Evolutionary conservation across 2,113 vertebrate species (phyloP).

Genomic region (Alectura lathami): DNA sequence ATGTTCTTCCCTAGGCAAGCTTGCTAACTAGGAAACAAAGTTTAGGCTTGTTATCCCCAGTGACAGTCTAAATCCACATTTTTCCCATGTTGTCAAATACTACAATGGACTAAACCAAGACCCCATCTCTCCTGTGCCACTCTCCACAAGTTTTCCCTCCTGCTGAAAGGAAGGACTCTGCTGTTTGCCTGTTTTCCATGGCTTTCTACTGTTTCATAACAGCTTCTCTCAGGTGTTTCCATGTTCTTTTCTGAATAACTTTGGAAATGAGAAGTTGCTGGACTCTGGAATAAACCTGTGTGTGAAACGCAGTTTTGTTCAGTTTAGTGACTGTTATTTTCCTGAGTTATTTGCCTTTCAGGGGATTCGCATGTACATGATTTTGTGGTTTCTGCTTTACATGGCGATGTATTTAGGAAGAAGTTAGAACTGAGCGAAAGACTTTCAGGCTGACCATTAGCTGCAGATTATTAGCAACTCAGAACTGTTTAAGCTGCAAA

Average conservation of each 20-base stretch:
- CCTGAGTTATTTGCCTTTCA: background rate
- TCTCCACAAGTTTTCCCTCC: background rate
- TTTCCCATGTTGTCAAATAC: background rate
- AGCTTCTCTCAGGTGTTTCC: background rate
- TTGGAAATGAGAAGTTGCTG: background rate
- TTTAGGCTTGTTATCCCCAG: background rate
- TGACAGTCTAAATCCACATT: background rate
- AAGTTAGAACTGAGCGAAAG: background rate
- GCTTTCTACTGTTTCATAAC: background rate
- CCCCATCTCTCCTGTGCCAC: background rate
- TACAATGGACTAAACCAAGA: background rate
- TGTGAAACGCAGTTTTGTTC: background rate
- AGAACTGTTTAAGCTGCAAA: background rate
- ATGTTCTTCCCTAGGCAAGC: background rate
- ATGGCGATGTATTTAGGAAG: background rate
- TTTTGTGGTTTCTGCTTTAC: background rate
- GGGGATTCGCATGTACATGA: background rate
- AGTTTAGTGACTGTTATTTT: background rate
- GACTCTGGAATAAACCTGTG: background rate
- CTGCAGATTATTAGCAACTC: background rate
- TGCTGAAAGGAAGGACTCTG: fast-evolving
- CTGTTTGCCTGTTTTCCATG: background rate
- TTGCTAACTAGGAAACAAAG: background rate
- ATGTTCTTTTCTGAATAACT: background rate
- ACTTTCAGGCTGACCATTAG: background rate